Conservation (phyloP, 2,888 invertebrate species). For the Spilarctia lutea region DNA sequence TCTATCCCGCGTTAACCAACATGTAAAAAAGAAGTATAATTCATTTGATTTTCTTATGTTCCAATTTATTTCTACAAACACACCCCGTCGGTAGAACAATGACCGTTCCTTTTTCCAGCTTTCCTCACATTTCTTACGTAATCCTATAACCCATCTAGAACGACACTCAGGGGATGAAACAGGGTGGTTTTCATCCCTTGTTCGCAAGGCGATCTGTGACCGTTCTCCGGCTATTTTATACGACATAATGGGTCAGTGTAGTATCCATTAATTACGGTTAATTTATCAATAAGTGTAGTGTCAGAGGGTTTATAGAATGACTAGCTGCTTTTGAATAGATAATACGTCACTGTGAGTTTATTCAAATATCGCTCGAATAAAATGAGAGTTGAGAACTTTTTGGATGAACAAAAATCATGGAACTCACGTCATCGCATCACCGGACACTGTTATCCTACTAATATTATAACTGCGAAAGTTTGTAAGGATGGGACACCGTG, state of each 20-base stretch:
- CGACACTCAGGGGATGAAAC: conserved; percentile 11
- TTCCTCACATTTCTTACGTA: neutral
- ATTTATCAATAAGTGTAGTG: neutral
- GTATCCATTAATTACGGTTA: neutral
- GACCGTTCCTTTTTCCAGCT: neutral
- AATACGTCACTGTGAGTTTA: too few species aligned
- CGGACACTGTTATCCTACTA: too few species aligned
- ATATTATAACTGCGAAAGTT: too few species aligned
- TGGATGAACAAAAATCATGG: too few species aligned
- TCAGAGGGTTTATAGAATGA: neutral
- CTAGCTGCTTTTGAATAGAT: neutral
- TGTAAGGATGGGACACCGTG: too few species aligned
- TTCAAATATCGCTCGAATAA: too few species aligned
- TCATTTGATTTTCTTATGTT: neutral
- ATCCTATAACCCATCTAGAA: neutral
- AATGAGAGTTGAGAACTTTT: too few species aligned
- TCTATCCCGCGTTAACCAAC: too few species aligned
- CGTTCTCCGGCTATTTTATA: neutral
- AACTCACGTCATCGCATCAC: too few species aligned
- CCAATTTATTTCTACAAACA: neutral
- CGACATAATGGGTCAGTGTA: neutral
- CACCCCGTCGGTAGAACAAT: neutral
- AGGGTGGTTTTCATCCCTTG: neutral
- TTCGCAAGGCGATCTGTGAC: neutral
- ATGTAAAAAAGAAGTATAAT: too few species aligned